Percentiles rank a stretch among this genome's conserved stretches.
Evolutionary conservation across 1,140 invertebrate genomes (phyloP).

Genomic region (Heliconius eleuchia): DNA sequence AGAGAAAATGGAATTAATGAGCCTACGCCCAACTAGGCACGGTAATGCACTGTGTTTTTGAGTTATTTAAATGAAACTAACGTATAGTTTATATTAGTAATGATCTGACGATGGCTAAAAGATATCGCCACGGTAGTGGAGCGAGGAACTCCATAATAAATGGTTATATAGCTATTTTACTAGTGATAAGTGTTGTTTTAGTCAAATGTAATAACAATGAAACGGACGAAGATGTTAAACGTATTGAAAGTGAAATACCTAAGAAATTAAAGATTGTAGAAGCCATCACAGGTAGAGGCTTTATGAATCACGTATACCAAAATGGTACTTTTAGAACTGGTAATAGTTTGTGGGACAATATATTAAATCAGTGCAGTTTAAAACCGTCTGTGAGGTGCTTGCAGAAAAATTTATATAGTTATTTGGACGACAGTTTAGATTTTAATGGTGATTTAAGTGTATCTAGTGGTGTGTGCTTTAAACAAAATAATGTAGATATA

Average conservation of each 20-base stretch:
- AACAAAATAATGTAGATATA: conserved; percentile 85
- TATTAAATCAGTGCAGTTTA: conserved; percentile 86
- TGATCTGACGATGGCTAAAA: conserved; percentile 63
- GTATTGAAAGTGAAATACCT: conserved; percentile 53
- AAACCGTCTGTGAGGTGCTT: conserved; percentile 87
- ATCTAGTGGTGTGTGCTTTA: conserved; percentile 86
- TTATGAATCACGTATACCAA: conserved; percentile 60
- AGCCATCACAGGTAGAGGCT: conserved; percentile 56
- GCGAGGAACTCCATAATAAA: conserved; percentile 27
- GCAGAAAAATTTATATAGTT: conserved; percentile 87
- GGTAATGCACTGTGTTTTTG: conserved; percentile 38
- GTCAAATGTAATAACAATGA: conserved; percentile 51
- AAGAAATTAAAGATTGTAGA: conserved; percentile 64
- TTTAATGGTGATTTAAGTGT: conserved; percentile 85
- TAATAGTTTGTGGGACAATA: conserved; percentile 86
- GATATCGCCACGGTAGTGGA: conserved; percentile 31
- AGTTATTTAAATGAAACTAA: conserved; percentile 47
- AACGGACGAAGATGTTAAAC: conserved; percentile 45
- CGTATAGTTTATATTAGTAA: conserved; percentile 49
- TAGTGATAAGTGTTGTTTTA: conserved; percentile 47
- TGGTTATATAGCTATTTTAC: conserved; percentile 42
- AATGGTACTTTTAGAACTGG: conserved; percentile 82
- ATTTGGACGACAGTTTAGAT: conserved; percentile 84
- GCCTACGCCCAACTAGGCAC: conserved; percentile 39
- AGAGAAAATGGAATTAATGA: conserved; percentile 56